Evolutionary conservation across 2,888 invertebrate genomes (phyloP), one percentile per base, ranked within the genome.

Genomic region (Lampropteryx suffumata): DNA sequence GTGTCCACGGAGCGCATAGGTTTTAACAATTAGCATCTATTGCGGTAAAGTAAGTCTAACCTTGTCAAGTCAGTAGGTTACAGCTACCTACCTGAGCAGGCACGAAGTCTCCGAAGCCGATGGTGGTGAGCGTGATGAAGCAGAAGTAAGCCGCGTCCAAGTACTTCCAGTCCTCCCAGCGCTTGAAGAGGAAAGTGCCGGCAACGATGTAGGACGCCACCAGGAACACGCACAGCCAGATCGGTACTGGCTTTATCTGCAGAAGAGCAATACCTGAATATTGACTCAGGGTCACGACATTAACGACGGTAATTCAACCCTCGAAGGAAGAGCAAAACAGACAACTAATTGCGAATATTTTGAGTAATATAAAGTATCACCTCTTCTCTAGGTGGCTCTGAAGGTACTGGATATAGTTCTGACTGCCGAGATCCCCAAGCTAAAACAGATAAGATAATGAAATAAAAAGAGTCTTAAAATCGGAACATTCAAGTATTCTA

Each of bases 111-210:
- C 97, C 97, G 69, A 97, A 97, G 10, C 97, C 97, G 51, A 98
- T 98, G 1, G 98, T 98, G 13, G 97, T 97, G 59, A 98, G 91
- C 0, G 97, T 97, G 65, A 98, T 97, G 86, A 98, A 98, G 82
- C 97, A 98, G 84, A 98, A 98, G 82, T 98, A 98, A 1, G 97
- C 96, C 0, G 97, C 95, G 76, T 98, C 97, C 52, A 97, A 90
- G 71, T 95, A 95, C 0, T 92, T 92, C 98, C 98, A 98, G 12
- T 91, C 85, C 83, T 98, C 97, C 96, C 97, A 97, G 36, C 92
- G 92, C 65, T 93, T 92, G 85, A 98, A 98, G 7, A 98, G 92
- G 68, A 94, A 95, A 1, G 97, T 97, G 9, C 98, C 97, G 0
- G 95, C 96, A 45, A 97, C 92, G 63, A 98, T 97, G 84, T 98